A percentile compares a stretch with the other conserved stretches of the same genome.
Evolutionary conservation across 1,140 invertebrate species (phyloP).

Genomic region (Cydia pomonella): DNA sequence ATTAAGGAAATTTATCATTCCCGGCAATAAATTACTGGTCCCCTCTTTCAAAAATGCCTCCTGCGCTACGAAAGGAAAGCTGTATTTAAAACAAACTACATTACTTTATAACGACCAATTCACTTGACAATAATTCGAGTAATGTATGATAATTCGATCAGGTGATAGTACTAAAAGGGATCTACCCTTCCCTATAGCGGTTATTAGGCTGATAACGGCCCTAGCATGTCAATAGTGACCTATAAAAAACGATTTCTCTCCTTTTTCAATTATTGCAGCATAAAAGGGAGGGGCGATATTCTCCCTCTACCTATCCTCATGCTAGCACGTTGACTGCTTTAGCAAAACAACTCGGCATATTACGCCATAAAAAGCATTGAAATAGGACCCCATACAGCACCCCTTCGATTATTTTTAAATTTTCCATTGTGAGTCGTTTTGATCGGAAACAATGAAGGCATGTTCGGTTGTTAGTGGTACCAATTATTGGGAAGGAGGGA

Average conservation of each 20-base stretch:
- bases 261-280: neutral
- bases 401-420: conserved; percentile 70
- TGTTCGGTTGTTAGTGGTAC: conserved; percentile 27
- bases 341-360: conserved; percentile 67
- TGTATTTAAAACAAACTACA: conserved; percentile 69
- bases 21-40: conserved; percentile 62
- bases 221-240: neutral
- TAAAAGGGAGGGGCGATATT: neutral
- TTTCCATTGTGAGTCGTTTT: conserved; percentile 53
- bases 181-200: conserved; percentile 47
- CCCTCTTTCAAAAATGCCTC: conserved; percentile 50
- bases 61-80: conserved; percentile 51
- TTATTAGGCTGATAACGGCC: conserved; percentile 57
- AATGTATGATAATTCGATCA: conserved; percentile 72
- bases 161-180: conserved; percentile 48
- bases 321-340: conserved; percentile 52
- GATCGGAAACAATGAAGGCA: conserved; percentile 32
- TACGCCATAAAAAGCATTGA: conserved; percentile 64
- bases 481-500: conserved; percentile 26
- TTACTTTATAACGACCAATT: conserved; percentile 68
- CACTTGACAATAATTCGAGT: conserved; percentile 58
- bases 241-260: neutral
- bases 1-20: conserved; percentile 66
- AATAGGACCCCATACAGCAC: conserved; percentile 54
- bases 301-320: neutral